A percentile compares a stretch with the other conserved stretches of the same genome.
These are phyloP conservation scores for Andricus curvator DNA, from an alignment of 2,888 invertebrate genomes.

Conservation along the genomic window DNA sequence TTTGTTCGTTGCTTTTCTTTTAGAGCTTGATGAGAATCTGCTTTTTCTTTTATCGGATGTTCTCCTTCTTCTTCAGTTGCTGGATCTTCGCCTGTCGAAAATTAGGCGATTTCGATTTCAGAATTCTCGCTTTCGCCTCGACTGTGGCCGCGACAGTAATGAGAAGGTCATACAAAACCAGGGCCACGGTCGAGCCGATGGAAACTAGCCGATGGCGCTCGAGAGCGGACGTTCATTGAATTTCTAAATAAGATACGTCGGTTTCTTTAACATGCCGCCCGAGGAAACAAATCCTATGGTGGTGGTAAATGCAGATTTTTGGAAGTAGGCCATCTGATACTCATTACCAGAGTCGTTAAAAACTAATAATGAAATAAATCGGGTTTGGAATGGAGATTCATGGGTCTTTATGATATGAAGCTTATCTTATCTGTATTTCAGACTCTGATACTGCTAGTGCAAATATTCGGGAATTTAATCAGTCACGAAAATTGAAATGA, in stretches of 20 bases:
- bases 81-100: constrained; percentile 45
- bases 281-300: constrained; percentile 17
- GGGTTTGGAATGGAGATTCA: no score
- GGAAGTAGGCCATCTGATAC: not conserved
- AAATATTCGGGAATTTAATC: not conserved
- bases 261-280: constrained; percentile 24
- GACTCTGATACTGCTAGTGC: not conserved
- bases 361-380: not conserved
- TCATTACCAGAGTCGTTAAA: not conserved
- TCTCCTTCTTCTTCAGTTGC: not conserved
- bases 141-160: constrained; percentile 54
- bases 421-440: no score
- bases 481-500: not conserved
- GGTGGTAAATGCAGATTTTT: constrained; percentile 13
- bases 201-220: constrained; percentile 30
- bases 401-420: no score
- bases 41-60: no score
- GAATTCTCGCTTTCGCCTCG: constrained; percentile 48
- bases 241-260: constrained; percentile 29
- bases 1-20: not conserved
- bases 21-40: not conserved
- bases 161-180: constrained; percentile 48
- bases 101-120: constrained; percentile 37
- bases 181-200: constrained; percentile 31
- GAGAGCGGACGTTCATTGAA: constrained; percentile 33